Evolutionary conservation across 2,888 invertebrate species (phyloP), one percentile per base, ranked within the genome.

Genomic region (Halictus quadricinctus): DNA sequence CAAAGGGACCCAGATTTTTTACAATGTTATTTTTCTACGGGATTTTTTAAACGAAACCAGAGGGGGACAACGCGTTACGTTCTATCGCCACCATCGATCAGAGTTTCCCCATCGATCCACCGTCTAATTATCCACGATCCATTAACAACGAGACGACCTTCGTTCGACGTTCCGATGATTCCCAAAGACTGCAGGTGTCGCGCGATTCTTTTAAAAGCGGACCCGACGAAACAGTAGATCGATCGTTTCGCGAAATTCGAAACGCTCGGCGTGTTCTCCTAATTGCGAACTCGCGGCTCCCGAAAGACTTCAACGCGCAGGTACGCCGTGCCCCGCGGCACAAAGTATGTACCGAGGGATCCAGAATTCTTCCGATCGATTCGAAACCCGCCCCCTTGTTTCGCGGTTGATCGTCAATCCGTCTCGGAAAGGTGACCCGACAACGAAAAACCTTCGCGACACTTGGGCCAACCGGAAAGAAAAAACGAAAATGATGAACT

Each of bases 21-120:
- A 82, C 72, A 81, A 29, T 73, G 58, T 85, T 89, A 89, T 89
- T 89, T 89, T 89, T 89, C 87, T 89, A 89, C 76, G 76, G 72
- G 66, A 41, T 86, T 86, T 84, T 86, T 80, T 73, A 79, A 85
- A 70, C n/a, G 46, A 70, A 60, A 81, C 69, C 80, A 50, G 12
- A 10, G 21, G 41, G 12, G 29, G 48, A 74, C 29, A 54, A 25
- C 69, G 75, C 77, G 64, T 85, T 81, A 80, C 74, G 85, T 85
- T 85, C 81, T 66, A 66, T 60, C 64, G 58, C 75, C 78, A 60
- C 81, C 60, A 58, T 69, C 64, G 58, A 66, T 72, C 81, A 77
- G 78, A 41, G 75, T 85, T 78, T 85, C 78, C 48, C 72, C 66
- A 75, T 81, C 72, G 66, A 85, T 73, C 77, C 58, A 48, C 64